Evolutionary conservation across 2,113 vertebrate species (phyloP).

Genomic region (Gila orcuttii): DNA sequence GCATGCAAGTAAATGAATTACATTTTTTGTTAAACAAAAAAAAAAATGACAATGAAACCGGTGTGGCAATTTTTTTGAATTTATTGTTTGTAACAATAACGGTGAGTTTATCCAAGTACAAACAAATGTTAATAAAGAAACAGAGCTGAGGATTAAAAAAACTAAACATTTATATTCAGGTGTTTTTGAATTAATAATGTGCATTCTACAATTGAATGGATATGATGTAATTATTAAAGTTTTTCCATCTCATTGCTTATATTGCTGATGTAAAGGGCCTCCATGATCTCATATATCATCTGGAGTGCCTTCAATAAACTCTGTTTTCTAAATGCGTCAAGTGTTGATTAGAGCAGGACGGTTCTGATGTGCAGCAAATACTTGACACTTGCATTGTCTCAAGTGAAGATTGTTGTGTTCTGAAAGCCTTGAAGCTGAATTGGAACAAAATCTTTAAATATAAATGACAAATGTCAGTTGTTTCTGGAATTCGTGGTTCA

Average conservation of each 20-base stretch:
- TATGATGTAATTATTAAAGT: conserved; percentile 8
- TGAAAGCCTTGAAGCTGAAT: not conserved
- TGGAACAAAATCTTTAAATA: not conserved
- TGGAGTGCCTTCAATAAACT: not conserved
- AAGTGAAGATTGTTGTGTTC: not conserved
- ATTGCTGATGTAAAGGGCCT: not conserved
- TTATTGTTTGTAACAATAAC: not conserved
- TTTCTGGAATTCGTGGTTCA: conserved; percentile 15
- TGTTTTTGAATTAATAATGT: not conserved
- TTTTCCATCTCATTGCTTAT: not conserved
- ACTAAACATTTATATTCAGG: not conserved
- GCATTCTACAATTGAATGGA: not conserved
- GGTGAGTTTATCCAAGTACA: not conserved
- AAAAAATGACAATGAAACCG: not conserved
- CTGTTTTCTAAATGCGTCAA: conserved; percentile 5
- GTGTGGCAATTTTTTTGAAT: not conserved
- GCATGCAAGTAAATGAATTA: not conserved
- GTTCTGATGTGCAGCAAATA: not conserved
- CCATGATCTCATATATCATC: not conserved
- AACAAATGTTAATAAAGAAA: conserved; percentile 3
- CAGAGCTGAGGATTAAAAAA: not conserved
- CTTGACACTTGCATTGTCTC: not conserved
- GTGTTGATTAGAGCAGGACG: not conserved
- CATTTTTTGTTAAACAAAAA: not conserved
- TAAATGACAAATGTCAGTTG: not conserved